Evolutionary conservation across 1,140 invertebrate species (phyloP), one percentile per base, ranked within the genome.

Genomic region (Lepidurus couesii): DNA sequence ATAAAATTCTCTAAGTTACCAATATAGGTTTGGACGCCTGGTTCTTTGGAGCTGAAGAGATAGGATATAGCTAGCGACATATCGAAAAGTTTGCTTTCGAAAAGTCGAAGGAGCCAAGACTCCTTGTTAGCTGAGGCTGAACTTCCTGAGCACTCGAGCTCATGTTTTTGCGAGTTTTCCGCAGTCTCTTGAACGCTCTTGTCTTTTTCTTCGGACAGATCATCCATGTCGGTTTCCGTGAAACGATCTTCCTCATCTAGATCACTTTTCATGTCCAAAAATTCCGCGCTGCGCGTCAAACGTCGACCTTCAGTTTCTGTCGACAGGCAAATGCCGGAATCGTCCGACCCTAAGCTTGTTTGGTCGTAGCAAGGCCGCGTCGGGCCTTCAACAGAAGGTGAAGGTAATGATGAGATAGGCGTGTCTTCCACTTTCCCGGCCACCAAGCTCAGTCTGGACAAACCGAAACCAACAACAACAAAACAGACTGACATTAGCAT

Each of bases 1-100:
- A 47, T 47, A 16, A 47, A 47, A 81, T n/a, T 21, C 74, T n/a
- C 45, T 43, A 74, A 84, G 86, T 86, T 84, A 90, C 95, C 96
- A 84, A 98, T 90, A 86, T 98, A 98, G 81, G 93, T 94, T 83
- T 97, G 93, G 75, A 98, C 96, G 75, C 96, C 97, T 26, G 95
- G 93, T 85, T 99, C 97, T 86, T 98, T 98, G n/a, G 96, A 97
- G 84, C 97, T 97, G 84, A 96, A 98, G 45, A 99, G 87, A 89
- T 99, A 98, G 83, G 94, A 94, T 83, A 99, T 95, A 34, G 96
- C 97, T 89, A 98, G 97, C 79, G 94, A 94, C 90, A 98, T 97
- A 84, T 98, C 95, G 85, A 99, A 99, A 78, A 97, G 89, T 87
- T 95, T 95, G 80, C 96, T 97, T 86, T 99, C 96, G 83, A 99